A percentile compares a stretch with the other conserved stretches of the same genome.
Evolutionary conservation across 2,797 vertebrate genomes (phyloP).

Genomic region (Neosilurus mollespiculum): DNA sequence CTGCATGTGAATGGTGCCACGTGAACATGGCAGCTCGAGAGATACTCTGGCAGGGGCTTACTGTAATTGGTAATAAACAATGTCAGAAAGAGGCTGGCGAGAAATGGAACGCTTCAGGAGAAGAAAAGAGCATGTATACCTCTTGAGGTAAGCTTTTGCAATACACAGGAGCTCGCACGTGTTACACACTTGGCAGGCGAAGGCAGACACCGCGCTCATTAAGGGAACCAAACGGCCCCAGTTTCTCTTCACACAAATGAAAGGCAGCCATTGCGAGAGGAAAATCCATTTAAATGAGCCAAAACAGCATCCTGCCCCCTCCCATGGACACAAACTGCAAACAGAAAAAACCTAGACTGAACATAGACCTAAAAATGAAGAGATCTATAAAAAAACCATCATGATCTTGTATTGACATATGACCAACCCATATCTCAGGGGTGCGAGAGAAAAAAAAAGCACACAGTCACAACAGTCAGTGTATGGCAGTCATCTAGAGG

Average conservation of each 20-base stretch:
- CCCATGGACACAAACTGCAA: neutral
- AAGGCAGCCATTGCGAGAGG: constrained; percentile 23
- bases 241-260: constrained; percentile 19
- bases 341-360: neutral
- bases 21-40: constrained; percentile 65
- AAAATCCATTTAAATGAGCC: constrained; percentile 34
- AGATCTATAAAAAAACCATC: neutral
- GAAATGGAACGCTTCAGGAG: constrained; percentile 34
- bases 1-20: constrained; percentile 88
- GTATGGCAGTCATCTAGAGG: neutral
- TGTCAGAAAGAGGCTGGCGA: constrained; percentile 52
- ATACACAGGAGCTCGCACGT: constrained; percentile 24
- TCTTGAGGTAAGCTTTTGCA: constrained; percentile 39
- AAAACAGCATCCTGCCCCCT: constrained; percentile 29
- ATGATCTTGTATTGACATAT: neutral
- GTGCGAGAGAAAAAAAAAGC: neutral
- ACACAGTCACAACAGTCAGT: neutral
- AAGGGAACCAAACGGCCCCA: constrained; percentile 18
- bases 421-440: neutral
- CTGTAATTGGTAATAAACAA: constrained; percentile 76
- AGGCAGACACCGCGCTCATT: constrained; percentile 28
- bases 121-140: constrained; percentile 43
- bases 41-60: constrained; percentile 67
- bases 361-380: neutral
- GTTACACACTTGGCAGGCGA: constrained; percentile 4